Evolutionary conservation across 2,797 vertebrate genomes (phyloP), one percentile per base, ranked within the genome.

Genomic region (Tiaroga cobitis): DNA sequence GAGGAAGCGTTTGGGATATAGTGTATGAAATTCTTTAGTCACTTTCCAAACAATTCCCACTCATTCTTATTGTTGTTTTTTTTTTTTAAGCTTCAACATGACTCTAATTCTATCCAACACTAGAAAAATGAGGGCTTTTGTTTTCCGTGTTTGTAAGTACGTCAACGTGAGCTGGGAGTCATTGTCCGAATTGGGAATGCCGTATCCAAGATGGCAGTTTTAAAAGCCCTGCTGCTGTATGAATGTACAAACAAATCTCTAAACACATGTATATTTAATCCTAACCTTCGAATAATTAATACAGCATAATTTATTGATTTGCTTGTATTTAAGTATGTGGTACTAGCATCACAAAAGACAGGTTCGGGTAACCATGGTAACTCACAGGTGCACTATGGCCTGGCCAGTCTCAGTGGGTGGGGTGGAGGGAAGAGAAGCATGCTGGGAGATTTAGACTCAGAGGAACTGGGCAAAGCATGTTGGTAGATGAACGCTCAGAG

Each of bases 291-390:
- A 94, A 94, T 95, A 93, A 94, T 94, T 93, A 94, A 94, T 94
- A 92, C 84, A 90, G 29, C 91, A 93, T 94, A 87, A 94, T 92
- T 95, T 94, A 94, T 95, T 94, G 93, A 94, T 94, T 92, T 93
- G 92, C 94, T 94, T 94, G 92, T 93, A 92, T 94, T 94, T 93
- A 89, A 85, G 72, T 77, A 41, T 87, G 78, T 86, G 63, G 26
- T 65, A 61, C 73, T 56, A 92, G 88, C 85, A 67, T 83, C 76
- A 69, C 54, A 67, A 81, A 82, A 70, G 81, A 41, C 63, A 51
- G 61, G 49, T 82, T 84, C 10, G 65, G 69, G 83, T 89, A 82
- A 85, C 85, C 56, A 86, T 80, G 65, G 75, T 65, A 86, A 80
- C 81, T 61, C 75, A 32, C 63, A 76, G 85, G 65, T 86, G 86